phyloP scores from a whole-genome alignment of 64 coral and sea anemone species.

The Actinia tenebrosa region DNA sequence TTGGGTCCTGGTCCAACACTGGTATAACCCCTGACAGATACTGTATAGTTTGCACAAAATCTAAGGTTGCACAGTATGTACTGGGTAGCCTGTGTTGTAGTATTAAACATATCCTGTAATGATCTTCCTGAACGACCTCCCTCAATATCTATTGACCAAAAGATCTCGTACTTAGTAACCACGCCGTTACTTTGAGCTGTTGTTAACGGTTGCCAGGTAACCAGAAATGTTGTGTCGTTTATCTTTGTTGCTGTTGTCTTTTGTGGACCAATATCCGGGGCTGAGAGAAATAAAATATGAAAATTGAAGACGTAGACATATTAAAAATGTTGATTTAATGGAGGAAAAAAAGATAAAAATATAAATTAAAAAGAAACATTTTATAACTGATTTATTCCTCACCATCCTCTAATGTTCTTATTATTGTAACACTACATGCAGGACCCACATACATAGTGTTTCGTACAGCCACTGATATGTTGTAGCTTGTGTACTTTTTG shows the following conservation, averaged over 20 bases:
- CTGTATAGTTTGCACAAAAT: not conserved
- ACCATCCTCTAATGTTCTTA: not conserved
- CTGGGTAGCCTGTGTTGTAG: not conserved
- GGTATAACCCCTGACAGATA: not conserved
- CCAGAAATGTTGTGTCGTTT: not conserved
- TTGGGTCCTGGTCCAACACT: not conserved
- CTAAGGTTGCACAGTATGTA: not conserved
- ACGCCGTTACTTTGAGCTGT: not conserved
- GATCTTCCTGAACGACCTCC: not conserved
- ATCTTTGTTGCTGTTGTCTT: not conserved
- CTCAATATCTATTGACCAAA: not conserved
- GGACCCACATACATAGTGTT: not conserved
- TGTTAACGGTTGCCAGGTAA: not conserved
- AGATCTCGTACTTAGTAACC: not conserved
- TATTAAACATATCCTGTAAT: not conserved
- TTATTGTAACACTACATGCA: not conserved
- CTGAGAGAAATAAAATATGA: not conserved
- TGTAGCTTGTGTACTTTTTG: not conserved
- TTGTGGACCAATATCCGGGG: not conserved
- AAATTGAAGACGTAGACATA: too few species aligned
- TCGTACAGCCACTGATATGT: not conserved
- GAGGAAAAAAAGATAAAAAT: too few species aligned
- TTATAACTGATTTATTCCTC: not conserved
- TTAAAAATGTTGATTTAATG: not conserved
- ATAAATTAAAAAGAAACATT: too few species aligned